Evolutionary conservation across 2,797 vertebrate species (phyloP), one percentile per base, ranked within the genome.

Genomic region (Propithecus perrieri): DNA sequence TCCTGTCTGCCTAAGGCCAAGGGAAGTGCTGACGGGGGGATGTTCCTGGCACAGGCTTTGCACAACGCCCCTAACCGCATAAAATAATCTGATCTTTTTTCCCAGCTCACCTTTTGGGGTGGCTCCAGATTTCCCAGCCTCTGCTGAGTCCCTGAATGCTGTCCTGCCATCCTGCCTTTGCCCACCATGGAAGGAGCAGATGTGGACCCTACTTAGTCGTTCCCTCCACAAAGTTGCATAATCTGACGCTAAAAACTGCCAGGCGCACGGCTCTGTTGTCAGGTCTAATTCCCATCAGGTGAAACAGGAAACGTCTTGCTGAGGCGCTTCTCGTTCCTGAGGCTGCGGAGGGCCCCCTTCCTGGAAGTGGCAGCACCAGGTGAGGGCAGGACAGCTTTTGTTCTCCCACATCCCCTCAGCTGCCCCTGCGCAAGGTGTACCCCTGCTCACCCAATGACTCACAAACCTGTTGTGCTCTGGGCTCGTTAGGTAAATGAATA

Each of bases 221-320:
- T 97, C 98, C 95, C 81, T 81, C 94, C 78, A 96, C 97, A 26
- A 57, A 94, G 97, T 98, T 98, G 98, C 98, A 98, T 98, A 98
- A 98, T 96, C 95, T 91, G 96, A 96, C 88, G 98, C 98, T 99
- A 98, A 98, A 98, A 98, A 98, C 97, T 98, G 98, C 98, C 96
- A 71, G 96, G 83, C 86, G 0, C 95, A 46, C 26, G 0, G 96
- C 97, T 97, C 96, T 26, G 6, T 94, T 97, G 98, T 85, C 98
- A 98, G 98, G 97, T 97, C 98, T 35, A 97, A 97, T 61, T 91
- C 96, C 80, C 97, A 84, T 95, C 95, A 97, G 92, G 97, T 96
- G 75, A 95, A 93, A 95, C 48, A 96, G 96, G 91, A 89, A 97
- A 71, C 28, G 69, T 74, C 91, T 87, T 14, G 76, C 75, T 12